Percentiles rank a stretch among this genome's conserved stretches.
Evolutionary conservation across 2,113 vertebrate species (phyloP).

Genomic region (Rissa tridactyla): DNA sequence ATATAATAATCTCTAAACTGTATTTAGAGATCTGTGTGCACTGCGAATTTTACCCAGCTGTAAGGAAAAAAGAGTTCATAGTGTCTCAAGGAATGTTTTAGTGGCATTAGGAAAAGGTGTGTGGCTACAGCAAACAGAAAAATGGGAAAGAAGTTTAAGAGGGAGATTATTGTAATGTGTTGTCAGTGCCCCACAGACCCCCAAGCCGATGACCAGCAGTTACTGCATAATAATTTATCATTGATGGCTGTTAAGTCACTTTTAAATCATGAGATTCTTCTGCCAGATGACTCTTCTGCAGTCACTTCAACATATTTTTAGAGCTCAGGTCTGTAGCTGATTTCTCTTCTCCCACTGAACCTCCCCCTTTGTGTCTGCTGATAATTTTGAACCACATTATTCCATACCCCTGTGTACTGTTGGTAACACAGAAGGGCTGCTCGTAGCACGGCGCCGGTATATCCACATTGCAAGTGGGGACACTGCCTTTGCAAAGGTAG

Average conservation of each 20-base stretch:
- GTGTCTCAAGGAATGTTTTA: neutral
- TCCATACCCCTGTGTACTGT: neutral
- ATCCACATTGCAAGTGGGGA: neutral
- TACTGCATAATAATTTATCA: neutral
- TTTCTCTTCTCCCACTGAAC: neutral
- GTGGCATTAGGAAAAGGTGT: neutral
- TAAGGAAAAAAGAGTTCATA: neutral
- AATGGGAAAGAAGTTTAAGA: neutral
- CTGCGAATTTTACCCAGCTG: neutral
- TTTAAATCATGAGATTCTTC: neutral
- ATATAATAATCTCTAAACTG: neutral
- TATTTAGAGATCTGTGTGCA: neutral
- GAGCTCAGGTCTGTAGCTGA: neutral
- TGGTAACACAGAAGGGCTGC: neutral
- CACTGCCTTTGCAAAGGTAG: neutral
- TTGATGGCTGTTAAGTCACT: neutral
- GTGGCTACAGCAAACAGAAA: neutral
- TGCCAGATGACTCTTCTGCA: neutral
- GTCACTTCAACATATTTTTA: neutral
- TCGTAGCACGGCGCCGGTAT: neutral
- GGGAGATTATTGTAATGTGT: neutral
- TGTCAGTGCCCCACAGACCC: neutral
- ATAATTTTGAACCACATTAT: neutral
- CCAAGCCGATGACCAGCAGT: neutral
- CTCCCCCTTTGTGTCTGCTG: neutral